These are phyloP conservation scores for Trididemnum miniatum DNA, from an alignment of 23 tunicate species.

Conservation along the genomic window DNA sequence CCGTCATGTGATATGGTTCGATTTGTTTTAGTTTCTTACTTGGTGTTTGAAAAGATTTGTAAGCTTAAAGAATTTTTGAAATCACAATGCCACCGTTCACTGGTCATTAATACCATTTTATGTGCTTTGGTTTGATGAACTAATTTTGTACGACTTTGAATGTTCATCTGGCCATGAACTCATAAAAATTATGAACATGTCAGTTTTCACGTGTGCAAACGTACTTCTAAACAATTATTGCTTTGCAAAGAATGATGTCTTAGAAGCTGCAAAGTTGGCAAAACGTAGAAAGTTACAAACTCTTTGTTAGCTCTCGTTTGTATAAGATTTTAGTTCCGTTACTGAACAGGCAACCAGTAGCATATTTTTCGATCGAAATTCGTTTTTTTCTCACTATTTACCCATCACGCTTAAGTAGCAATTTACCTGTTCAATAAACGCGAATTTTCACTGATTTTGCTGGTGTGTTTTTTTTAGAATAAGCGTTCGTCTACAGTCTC, in stretches of 20 bases:
- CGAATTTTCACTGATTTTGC: neutral
- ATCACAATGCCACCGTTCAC: conserved; percentile 3
- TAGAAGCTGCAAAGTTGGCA: conserved; percentile 6
- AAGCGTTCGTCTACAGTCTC: too few relatives aligned
- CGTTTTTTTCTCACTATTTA: neutral
- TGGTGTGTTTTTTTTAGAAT: too few relatives aligned
- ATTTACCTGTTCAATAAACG: neutral
- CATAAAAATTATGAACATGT: neutral
- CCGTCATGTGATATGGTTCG: conserved; percentile 15
- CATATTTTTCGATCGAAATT: neutral
- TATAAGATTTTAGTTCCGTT: neutral
- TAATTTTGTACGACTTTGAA: neutral
- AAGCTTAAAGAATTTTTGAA: neutral
- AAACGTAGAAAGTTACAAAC: conserved; percentile 25
- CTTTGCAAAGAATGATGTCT: conserved; percentile 1
- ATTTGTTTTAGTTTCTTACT: neutral
- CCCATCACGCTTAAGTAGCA: neutral
- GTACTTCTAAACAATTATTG: conserved; percentile 15
- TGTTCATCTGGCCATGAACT: conserved; percentile 11
- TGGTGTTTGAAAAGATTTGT: neutral
- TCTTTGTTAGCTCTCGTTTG: neutral
- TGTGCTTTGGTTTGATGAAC: conserved; percentile 16
- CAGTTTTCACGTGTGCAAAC: conserved; percentile 3
- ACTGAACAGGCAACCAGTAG: neutral
- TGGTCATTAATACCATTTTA: conserved; percentile 2